Conservation (phyloP, 2,888 invertebrate species). For the Nomada fucata region DNA sequence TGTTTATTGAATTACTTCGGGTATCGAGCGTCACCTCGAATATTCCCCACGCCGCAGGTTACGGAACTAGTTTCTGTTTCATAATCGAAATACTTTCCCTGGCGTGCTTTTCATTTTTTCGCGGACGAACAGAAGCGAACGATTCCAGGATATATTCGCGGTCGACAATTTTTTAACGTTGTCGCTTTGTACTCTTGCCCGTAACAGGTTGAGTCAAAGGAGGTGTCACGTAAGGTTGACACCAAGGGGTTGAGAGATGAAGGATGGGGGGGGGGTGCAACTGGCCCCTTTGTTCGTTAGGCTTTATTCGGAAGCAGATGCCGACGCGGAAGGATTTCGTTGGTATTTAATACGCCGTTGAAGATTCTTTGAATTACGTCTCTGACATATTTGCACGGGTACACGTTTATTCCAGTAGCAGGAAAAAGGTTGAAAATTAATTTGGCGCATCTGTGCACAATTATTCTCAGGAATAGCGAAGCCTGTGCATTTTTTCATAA, state of each 20-base stretch:
- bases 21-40: slow-evolving; percentile 36
- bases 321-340: background rate
- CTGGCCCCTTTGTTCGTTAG: background rate
- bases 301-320: slow-evolving; percentile 6
- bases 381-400: background rate
- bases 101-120: background rate
- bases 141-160: background rate
- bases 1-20: slow-evolving; percentile 50
- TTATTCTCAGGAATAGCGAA: no score
- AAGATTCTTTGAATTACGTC: background rate
- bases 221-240: background rate
- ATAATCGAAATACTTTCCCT: slow-evolving; percentile 45
- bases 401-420: no score
- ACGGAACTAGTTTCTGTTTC: slow-evolving; percentile 18
- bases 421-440: no score
- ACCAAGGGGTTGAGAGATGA: background rate
- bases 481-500: no score
- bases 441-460: no score
- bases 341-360: background rate
- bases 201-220: background rate
- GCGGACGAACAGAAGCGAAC: background rate
- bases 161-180: background rate
- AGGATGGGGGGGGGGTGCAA: background rate
- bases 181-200: background rate
- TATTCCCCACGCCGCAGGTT: slow-evolving; percentile 24